Percentiles rank a stretch among this genome's conserved stretches.
Evolutionary conservation across 2,797 vertebrate genomes (phyloP).

Genomic region (Tenualosa ilisha): DNA sequence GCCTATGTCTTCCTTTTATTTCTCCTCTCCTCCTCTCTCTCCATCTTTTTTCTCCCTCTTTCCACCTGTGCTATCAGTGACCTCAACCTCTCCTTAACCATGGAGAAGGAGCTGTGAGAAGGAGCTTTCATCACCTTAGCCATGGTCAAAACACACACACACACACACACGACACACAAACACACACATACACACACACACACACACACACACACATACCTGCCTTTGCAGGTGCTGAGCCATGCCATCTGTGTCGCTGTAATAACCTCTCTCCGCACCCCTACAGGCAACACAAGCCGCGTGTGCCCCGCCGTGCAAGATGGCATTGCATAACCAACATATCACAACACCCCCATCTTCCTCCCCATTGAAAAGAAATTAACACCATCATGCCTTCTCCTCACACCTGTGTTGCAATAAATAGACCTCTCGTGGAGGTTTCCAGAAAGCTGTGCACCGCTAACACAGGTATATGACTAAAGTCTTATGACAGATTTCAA

Average conservation of each 20-base stretch:
- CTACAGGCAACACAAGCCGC: constrained; percentile 14
- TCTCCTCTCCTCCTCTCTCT: background rate
- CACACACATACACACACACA: background rate
- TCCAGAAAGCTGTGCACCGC: background rate
- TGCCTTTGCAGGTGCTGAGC: constrained; percentile 1
- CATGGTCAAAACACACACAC: background rate
- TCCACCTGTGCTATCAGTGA: background rate
- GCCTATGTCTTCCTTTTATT: background rate
- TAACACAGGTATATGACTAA: background rate
- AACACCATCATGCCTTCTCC: constrained; percentile 5
- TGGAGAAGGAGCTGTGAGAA: background rate
- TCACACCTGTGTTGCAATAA: constrained; percentile 9
- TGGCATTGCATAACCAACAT: background rate
- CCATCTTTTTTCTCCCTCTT: background rate
- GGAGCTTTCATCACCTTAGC: background rate
- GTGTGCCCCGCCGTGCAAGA: background rate
- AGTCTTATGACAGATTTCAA: background rate
- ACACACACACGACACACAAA: too few relatives aligned
- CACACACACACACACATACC: constrained; percentile 3
- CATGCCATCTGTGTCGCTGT: constrained; percentile 13
- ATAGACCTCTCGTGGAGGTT: constrained; percentile 20
- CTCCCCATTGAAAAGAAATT: background rate
- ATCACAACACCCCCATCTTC: background rate
- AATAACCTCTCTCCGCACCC: constrained; percentile 14
- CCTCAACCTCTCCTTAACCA: constrained; percentile 13